phyloP scores from a whole-genome alignment of 1,140 invertebrate species.

The Triops cancriformis region DNA sequence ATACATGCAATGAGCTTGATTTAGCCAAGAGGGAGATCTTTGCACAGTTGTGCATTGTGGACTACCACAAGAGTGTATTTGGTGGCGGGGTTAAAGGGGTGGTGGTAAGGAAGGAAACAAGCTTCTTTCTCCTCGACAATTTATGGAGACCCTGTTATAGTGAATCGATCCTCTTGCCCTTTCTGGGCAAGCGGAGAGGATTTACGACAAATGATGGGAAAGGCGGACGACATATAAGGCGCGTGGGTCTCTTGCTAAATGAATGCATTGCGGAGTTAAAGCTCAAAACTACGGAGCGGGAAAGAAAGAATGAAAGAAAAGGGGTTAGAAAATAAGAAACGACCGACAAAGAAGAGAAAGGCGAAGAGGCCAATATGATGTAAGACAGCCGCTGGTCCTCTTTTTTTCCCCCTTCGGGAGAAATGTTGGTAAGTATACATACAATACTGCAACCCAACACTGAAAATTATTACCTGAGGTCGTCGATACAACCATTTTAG shows the following conservation, averaged over 20 bases:
- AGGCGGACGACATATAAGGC: neutral
- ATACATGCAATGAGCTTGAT: neutral
- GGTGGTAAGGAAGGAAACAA: neutral
- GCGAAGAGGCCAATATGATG: no score
- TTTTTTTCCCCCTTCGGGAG: no score
- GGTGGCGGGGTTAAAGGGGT: neutral
- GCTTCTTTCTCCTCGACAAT: neutral
- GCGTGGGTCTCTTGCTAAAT: neutral
- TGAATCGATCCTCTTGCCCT: neutral
- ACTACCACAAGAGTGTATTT: neutral
- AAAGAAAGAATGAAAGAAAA: neutral
- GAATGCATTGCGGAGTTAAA: neutral
- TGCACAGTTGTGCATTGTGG: neutral
- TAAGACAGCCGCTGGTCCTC: no score
- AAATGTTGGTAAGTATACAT: no score
- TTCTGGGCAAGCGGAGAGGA: neutral
- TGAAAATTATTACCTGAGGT: no score
- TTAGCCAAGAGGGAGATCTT: neutral
- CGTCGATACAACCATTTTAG: no score
- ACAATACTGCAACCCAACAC: no score
- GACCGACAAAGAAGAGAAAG: no score
- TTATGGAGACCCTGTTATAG: neutral
- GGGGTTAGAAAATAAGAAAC: neutral
- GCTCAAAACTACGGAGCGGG: neutral
- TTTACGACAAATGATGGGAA: conserved; percentile 14